phyloP scores from a whole-genome alignment of 2,888 invertebrate species.

The Bellardia pandia region DNA sequence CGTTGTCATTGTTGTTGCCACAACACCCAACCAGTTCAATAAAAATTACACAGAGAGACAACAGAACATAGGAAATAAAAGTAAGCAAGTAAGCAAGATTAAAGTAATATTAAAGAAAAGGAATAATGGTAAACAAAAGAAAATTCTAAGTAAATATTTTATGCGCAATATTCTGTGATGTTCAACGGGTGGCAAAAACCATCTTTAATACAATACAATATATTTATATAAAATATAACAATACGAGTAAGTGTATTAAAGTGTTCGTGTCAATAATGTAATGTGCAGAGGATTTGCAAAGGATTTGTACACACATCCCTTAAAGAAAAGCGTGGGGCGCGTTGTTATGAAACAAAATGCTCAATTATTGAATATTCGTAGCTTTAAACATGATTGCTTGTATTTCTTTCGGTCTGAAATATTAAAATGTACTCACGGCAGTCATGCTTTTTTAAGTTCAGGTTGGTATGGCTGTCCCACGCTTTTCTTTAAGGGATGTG shows the following conservation, averaged over 20 bases:
- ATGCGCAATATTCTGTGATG: not conserved
- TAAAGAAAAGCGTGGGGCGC: no score
- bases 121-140: not conserved
- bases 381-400: no score
- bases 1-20: no score
- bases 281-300: no score
- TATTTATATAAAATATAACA: not conserved
- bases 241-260: not conserved
- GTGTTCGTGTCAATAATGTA: not conserved
- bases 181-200: not conserved
- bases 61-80: not conserved
- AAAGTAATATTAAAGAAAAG: slow-evolving; percentile 3
- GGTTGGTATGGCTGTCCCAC: no score
- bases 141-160: slow-evolving; percentile 12
- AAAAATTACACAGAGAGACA: slow-evolving; percentile 28
- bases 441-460: no score
- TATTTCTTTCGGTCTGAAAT: no score
- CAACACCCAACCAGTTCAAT: not conserved
- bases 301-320: no score
- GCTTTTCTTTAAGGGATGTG: no score
- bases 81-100: not conserved
- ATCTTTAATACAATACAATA: slow-evolving; percentile 2
- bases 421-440: no score
- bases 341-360: no score
- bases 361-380: no score